phyloP scores from a whole-genome alignment of 2,113 vertebrate species.

The Polypterus bichir region DNA sequence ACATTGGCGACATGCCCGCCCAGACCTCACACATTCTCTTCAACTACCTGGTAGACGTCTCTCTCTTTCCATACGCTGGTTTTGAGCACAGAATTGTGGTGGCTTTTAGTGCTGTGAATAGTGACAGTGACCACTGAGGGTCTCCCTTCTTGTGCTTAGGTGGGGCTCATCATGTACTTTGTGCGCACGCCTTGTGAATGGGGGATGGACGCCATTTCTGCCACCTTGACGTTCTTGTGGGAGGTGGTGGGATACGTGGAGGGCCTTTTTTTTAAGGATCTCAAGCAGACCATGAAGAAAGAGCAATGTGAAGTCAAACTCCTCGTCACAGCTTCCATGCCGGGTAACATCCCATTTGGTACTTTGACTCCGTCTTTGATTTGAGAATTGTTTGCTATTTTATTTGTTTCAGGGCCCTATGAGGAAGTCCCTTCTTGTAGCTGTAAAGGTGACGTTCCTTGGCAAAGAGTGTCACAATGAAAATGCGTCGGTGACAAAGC shows the following conservation, averaged over 20 bases:
- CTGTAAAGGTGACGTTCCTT: too few species aligned
- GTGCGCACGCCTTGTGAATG: conserved; percentile 93
- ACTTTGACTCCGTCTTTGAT: conserved; percentile 5
- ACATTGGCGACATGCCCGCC: conserved; percentile 91
- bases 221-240: conserved; percentile 93
- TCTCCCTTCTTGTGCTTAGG: conserved; percentile 39
- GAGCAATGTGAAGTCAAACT: conserved; percentile 97
- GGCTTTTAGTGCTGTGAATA: not conserved
- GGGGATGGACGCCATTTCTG: conserved; percentile 97
- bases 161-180: conserved; percentile 96
- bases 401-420: too few species aligned
- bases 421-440: too few species aligned
- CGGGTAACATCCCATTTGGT: conserved; percentile 50
- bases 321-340: conserved; percentile 93
- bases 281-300: conserved; percentile 98
- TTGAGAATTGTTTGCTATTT: not conserved
- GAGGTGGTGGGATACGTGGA: conserved; percentile 95
- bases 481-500: too few species aligned
- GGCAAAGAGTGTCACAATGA: too few species aligned
- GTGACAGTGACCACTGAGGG: too few species aligned
- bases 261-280: conserved; percentile 95
- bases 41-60: conserved; percentile 81
- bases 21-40: conserved; percentile 97
- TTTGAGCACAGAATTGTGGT: not conserved
- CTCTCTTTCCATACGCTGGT: not conserved